Percentiles rank a stretch among this genome's conserved stretches.
phyloP scores from a whole-genome alignment of 2,888 invertebrate species.

The Athripsodes cinereus region DNA sequence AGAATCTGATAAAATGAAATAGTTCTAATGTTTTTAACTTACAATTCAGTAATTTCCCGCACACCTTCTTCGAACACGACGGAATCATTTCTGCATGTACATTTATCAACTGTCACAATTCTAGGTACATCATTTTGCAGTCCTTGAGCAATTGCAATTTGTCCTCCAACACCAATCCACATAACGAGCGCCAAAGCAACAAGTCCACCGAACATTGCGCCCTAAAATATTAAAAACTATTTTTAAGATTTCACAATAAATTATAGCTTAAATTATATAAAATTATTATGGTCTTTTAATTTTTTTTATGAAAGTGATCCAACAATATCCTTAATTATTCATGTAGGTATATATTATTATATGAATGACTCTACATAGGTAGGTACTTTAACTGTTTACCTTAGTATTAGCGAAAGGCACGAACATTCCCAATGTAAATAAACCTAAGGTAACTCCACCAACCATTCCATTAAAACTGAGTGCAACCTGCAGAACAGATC shows the following conservation, averaged over 20 bases:
- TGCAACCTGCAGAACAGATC: conserved; percentile 84
- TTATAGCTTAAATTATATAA: too few relatives aligned
- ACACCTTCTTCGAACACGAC: conserved; percentile 1
- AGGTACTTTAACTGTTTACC: too few relatives aligned
- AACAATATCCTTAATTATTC: background rate
- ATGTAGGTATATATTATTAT: background rate
- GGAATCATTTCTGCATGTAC: conserved; percentile 43
- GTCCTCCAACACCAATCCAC: conserved; percentile 63
- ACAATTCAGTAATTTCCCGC: conserved; percentile 1
- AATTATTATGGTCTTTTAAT: too few relatives aligned
- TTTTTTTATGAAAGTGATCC: background rate
- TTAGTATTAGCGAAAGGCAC: conserved; percentile 82
- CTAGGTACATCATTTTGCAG: conserved; percentile 38
- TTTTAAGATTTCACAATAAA: too few relatives aligned
- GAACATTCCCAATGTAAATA: conserved; percentile 84
- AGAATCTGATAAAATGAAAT: too few relatives aligned
- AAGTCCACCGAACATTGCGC: conserved; percentile 59
- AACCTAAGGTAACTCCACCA: conserved; percentile 80
- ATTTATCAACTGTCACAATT: conserved; percentile 48
- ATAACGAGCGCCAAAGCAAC: conserved; percentile 54
- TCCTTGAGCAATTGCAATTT: conserved; percentile 49
- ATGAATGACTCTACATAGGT: background rate
- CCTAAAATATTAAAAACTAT: conserved; percentile 38
- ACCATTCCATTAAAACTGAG: conserved; percentile 85
- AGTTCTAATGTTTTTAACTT: background rate